Base-by-base conservation (phyloP, 2,797 vertebrate species). In the Numenius phaeopus region DNA sequence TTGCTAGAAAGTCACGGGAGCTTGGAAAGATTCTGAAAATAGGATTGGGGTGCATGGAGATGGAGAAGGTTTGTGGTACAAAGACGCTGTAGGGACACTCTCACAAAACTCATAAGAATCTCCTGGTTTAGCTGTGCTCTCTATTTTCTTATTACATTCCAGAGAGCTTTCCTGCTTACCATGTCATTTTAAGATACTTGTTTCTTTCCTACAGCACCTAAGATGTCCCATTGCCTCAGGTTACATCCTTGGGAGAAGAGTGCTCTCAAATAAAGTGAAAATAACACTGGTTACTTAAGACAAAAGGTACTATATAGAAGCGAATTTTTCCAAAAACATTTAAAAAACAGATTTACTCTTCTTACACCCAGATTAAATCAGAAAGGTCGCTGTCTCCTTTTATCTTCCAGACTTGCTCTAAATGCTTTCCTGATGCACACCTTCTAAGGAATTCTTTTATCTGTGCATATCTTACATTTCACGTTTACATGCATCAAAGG, bases 401-500 rank as follows among this genome's bases (percentile, higher is more conserved):
- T 94, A 54, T 82, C 70, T 84, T 89, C 24, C 73, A 79, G n/a
- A 59, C 62, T 84, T 80, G 18, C 55, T 93, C 19, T 79, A 89
- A 93, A 69, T 76, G 23, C 75, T 87, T 92, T 92, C 34, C 27
- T 77, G 71, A 79, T 85, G 70, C 77, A 66, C 27, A 66, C 30
- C 50, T 92, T 90, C 78, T 87, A 49, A 82, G 66, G 44, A 90
- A 59, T 89, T 90, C 17, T 90, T 95, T 93, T 90, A 73, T 90
- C 89, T 90, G 40, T 85, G n/a, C 50, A 8, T 72, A 73, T 87
- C 70, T 93, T 93, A 62, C 67, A 29, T 87, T 95, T 92, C 73
- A 84, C 73, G 66, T 95, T 91, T 95, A 24, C 5, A 7, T 70
- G 24, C 77, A 82, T 96, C 83, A 95, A 89, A 96, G 90, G 50